These are phyloP conservation scores for Conus ventricosus DNA, from an alignment of 1,140 invertebrate genomes.

Conservation along the genomic window DNA sequence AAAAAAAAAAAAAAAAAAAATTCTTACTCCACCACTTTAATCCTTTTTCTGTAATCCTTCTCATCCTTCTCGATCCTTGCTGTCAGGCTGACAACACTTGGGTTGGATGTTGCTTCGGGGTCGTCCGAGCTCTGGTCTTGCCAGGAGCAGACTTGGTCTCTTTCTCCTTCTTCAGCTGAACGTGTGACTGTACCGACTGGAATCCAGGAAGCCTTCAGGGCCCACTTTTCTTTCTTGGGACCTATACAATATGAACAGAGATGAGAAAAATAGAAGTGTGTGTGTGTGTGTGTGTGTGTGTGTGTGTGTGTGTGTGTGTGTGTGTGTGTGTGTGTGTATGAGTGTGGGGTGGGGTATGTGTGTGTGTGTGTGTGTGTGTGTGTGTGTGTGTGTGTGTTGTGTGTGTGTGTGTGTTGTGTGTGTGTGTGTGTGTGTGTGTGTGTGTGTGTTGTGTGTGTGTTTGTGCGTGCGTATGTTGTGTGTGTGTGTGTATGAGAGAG, in stretches of 20 bases:
- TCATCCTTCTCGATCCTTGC: constrained; percentile 59
- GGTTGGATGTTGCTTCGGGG: constrained; percentile 21
- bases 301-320: neutral
- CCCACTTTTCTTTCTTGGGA: constrained; percentile 71
- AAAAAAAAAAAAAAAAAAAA: too few relatives aligned
- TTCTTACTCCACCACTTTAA: constrained; percentile 70
- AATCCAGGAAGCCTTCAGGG: constrained; percentile 70
- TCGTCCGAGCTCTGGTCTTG: constrained; percentile 22
- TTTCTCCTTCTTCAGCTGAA: constrained; percentile 60
- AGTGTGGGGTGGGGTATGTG: neutral
- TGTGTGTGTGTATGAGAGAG: too few relatives aligned
- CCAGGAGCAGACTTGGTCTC: constrained; percentile 12
- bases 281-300: neutral
- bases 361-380: neutral
- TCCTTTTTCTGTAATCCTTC: constrained; percentile 66
- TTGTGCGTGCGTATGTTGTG: too few relatives aligned
- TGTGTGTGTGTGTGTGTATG: neutral
- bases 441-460: too few relatives aligned
- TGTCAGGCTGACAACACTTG: constrained; percentile 58
- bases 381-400: neutral
- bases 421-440: too few relatives aligned
- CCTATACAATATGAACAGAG: constrained; percentile 46
- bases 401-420: too few relatives aligned
- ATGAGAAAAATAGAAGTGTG: neutral
- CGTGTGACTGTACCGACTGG: constrained; percentile 60